Conservation (phyloP, 2,797 vertebrate species). For the Brachymystax lenok region DNA sequence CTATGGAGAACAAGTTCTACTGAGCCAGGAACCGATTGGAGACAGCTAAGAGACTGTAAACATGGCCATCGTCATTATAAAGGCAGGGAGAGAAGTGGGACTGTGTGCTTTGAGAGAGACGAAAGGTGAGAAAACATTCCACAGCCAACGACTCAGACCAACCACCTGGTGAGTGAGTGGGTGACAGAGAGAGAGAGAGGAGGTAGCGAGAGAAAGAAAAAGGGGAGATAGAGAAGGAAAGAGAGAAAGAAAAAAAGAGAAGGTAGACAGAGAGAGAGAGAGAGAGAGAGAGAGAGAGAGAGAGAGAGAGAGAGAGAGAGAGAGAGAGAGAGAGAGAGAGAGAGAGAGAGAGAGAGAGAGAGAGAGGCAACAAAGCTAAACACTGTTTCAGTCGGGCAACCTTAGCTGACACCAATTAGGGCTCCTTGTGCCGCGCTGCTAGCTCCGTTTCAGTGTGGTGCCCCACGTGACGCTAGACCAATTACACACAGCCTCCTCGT, state of each 20-base stretch:
- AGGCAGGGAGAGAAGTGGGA: neutral
- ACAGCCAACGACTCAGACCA: neutral
- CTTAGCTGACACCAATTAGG: slow-evolving; percentile 51
- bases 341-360: slow-evolving; percentile 6
- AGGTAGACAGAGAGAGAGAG: neutral
- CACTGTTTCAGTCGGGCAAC: slow-evolving; percentile 23
- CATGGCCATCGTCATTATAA: neutral
- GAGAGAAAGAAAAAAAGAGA: neutral
- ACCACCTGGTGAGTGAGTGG: neutral
- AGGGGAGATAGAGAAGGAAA: no score
- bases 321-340: neutral
- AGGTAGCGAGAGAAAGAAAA: neutral
- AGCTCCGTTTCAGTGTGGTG: slow-evolving; percentile 24
- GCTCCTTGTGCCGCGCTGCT: slow-evolving; percentile 17
- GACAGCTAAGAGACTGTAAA: neutral
- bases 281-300: neutral
- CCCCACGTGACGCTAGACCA: slow-evolving; percentile 37
- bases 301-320: no score
- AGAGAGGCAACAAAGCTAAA: slow-evolving; percentile 21
- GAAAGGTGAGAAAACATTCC: neutral
- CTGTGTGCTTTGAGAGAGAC: neutral
- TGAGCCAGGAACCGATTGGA: no score
- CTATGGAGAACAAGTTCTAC: no score
- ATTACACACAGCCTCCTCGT: slow-evolving; percentile 24
- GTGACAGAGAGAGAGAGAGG: neutral